Evolutionary conservation across 2,113 vertebrate species (phyloP).

Genomic region (Ranitomeya variabilis): DNA sequence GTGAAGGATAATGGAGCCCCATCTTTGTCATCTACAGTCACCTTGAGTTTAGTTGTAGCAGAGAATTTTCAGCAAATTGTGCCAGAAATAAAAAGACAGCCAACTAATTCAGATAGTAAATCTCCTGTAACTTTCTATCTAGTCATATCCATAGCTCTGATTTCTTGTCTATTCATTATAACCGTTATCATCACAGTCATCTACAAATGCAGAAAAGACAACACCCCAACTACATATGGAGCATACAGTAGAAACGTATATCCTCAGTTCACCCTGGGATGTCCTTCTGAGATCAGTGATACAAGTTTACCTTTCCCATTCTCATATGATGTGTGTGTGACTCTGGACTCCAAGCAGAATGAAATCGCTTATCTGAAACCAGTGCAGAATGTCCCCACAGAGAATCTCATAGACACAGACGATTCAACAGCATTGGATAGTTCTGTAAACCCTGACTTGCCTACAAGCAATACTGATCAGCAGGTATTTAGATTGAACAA

Average conservation of each 20-base stretch:
- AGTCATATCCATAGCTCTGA: slow-evolving; percentile 17
- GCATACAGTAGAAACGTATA: neutral
- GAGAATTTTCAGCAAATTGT: slow-evolving; percentile 41
- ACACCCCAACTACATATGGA: neutral
- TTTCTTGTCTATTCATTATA: slow-evolving; percentile 24
- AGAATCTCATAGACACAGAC: slow-evolving; percentile 41
- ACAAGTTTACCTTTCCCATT: slow-evolving; percentile 36
- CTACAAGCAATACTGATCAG: neutral
- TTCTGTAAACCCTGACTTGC: neutral
- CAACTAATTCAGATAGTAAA: neutral
- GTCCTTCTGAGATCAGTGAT: slow-evolving; percentile 40
- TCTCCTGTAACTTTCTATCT: slow-evolving; percentile 38
- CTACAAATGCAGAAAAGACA: slow-evolving; percentile 13
- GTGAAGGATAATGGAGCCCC: slow-evolving; percentile 68
- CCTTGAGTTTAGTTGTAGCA: slow-evolving; percentile 41
- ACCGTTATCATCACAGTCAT: neutral
- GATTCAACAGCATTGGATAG: neutral
- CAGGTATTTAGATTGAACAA: slow-evolving; percentile 22
- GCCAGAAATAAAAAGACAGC: slow-evolving; percentile 26
- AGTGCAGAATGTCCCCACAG: slow-evolving; percentile 17
- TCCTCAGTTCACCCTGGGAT: slow-evolving; percentile 22
- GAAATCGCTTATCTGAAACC: slow-evolving; percentile 38
- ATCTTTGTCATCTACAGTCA: slow-evolving; percentile 61
- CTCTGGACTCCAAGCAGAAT: slow-evolving; percentile 45
- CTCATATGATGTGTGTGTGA: slow-evolving; percentile 50